Percentiles rank a stretch among this genome's conserved stretches.
Conservation (phyloP, 2,888 invertebrate genomes). For the Phragmatobia fuliginosa region DNA sequence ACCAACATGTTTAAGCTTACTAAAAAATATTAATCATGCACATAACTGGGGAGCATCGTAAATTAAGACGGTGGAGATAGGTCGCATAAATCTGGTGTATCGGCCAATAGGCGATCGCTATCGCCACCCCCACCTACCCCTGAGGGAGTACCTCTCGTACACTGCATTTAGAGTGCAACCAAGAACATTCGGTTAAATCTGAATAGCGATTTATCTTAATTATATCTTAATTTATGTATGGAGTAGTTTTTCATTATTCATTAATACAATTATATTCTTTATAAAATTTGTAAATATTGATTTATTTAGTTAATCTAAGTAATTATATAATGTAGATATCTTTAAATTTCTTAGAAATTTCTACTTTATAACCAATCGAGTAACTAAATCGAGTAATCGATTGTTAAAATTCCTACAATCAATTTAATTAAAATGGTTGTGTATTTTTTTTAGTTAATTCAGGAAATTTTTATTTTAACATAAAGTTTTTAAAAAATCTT, state of each 20-base stretch:
- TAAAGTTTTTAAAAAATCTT: not conserved
- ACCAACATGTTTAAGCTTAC: not conserved
- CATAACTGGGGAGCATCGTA: constrained; percentile 46
- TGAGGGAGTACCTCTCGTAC: constrained; percentile 41
- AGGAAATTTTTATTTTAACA: not conserved
- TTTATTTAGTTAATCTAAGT: not conserved
- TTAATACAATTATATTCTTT: no score
- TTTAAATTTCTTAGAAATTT: not conserved
- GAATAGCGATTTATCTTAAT: constrained; percentile 21
- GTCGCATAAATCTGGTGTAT: constrained; percentile 67
- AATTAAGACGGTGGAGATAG: constrained; percentile 64
- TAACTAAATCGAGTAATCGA: no score
- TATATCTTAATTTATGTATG: no score
- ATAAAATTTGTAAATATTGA: no score
- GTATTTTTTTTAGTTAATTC: not conserved
- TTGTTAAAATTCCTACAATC: no score
- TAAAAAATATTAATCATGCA: constrained; percentile 29
- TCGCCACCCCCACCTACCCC: constrained; percentile 41
- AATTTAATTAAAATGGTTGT: not conserved
- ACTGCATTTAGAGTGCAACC: constrained; percentile 47
- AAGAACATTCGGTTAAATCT: constrained; percentile 42
- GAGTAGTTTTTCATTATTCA: no score
- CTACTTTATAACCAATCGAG: no score
- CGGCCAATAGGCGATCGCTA: constrained; percentile 65
- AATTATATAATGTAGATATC: not conserved